These are phyloP conservation scores for Oncorhynchus clarkii DNA, from an alignment of 2,113 vertebrate species.

Conservation along the genomic window DNA sequence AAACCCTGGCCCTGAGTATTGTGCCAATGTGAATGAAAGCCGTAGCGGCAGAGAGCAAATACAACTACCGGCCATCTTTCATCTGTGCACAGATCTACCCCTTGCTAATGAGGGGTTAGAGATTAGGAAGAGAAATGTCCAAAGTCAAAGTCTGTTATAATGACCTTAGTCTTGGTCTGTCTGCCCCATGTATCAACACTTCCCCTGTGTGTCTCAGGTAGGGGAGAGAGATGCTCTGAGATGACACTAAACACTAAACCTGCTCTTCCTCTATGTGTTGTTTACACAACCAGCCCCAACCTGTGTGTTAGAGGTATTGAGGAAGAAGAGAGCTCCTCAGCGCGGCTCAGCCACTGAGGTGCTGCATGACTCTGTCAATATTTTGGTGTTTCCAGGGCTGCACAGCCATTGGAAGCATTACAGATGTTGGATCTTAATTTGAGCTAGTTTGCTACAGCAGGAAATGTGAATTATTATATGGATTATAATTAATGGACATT, in stretches of 20 bases:
- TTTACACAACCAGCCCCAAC: slow-evolving; percentile 40
- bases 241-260: slow-evolving; percentile 19
- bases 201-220: not conserved
- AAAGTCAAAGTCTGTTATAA: not conserved
- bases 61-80: not conserved
- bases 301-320: slow-evolving; percentile 22
- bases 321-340: not conserved
- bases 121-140: not conserved
- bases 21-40: not conserved
- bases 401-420: slow-evolving; percentile 14
- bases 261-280: not conserved
- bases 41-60: not conserved
- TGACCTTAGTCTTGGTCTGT: not conserved
- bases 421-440: too few relatives aligned
- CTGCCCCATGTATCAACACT: not conserved
- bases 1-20: too few relatives aligned
- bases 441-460: too few relatives aligned
- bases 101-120: not conserved
- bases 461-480: too few relatives aligned
- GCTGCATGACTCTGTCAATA: slow-evolving; percentile 42
- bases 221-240: not conserved
- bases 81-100: not conserved
- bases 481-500: too few relatives aligned
- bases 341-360: not conserved
- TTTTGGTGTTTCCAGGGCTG: slow-evolving; percentile 58